Evolutionary conservation across 2,113 vertebrate genomes (phyloP), one percentile per base, ranked within the genome.

Genomic region (Sphaerodactylus townsendi): DNA sequence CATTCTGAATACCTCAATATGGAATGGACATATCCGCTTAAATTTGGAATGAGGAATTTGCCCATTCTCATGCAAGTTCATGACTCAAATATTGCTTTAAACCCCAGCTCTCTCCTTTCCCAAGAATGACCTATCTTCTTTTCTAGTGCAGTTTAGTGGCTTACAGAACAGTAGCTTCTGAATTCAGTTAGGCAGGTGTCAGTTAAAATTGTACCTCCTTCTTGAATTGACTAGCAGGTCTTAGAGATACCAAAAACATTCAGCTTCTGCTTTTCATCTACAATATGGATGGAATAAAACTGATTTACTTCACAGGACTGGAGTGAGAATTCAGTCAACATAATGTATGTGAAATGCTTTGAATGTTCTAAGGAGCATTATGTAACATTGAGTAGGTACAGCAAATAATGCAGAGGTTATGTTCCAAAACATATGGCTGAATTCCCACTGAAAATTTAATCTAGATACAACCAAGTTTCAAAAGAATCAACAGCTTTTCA

Each of bases 1-100:
- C 7, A 2, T 85, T 93, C 66, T 69, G 68, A 94, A 89, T 76
- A 62, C 82, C 89, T 87, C 80, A 87, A 68, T 86, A 84, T 88
- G 74, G 83, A 85, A 15, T 62, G 79, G 84, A 76, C 41, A 56
- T 89, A 85, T 39, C 1, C 66, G 85, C 92, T 88, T 83, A 87
- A 89, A 70, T 15, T 69, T 81, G 56, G 10, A 76, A 80, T 41
- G 64, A 87, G 3, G 0, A 19, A 86, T 64, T 19, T 65, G 3
- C 14, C 83, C 70, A 0, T 0, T 17, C 59, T 28, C 2, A 25
- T 80, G 19, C 71, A 35, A 11, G 1, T 23, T 48, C 28, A 33
- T 39, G 7, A 70, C 37, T 66, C 41, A 65, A 28, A 77, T 35
- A 33, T 39, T 28, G 23, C 13, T 62, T 28, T 28, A 77, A 78